A percentile compares a stretch with the other conserved stretches of the same genome.
phyloP scores from a whole-genome alignment of 2,888 invertebrate genomes.

The Euproctis similis region DNA sequence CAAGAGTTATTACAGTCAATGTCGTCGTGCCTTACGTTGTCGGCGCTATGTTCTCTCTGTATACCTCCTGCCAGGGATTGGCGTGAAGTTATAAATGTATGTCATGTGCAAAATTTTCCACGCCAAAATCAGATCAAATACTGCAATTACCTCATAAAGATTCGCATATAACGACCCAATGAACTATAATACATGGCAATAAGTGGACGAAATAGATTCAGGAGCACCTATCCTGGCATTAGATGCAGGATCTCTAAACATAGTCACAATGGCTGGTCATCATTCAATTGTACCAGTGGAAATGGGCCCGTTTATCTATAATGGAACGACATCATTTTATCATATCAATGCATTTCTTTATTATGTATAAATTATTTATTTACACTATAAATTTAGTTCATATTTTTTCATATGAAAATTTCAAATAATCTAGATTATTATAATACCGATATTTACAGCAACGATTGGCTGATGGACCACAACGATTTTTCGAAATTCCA shows the following conservation, averaged over 20 bases:
- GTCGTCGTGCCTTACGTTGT: no score
- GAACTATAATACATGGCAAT: conserved; percentile 50
- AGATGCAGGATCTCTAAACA: conserved; percentile 73
- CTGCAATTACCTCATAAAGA: conserved; percentile 41
- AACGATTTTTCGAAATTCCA: no score
- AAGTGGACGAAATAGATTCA: conserved; percentile 49
- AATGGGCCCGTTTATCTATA: conserved; percentile 64
- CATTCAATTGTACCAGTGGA: conserved; percentile 71
- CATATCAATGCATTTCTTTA: conserved; percentile 68
- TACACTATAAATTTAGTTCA: no score
- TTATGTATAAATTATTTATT: conserved; percentile 64
- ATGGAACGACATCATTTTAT: conserved; percentile 45
- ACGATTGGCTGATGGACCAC: no score
- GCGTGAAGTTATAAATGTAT: no score
- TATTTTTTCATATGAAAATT: no score
- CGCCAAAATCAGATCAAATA: conserved; percentile 30
- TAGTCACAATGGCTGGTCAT: conserved; percentile 69
- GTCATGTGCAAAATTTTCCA: conserved; percentile 31
- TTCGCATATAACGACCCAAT: conserved; percentile 58
- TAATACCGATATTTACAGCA: no score
- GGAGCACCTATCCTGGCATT: conserved; percentile 60
- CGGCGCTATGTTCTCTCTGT: no score
- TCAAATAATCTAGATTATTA: no score
- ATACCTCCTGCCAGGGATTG: no score
- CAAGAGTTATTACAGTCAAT: no score